phyloP scores from a whole-genome alignment of 2,113 vertebrate genomes.

The Candoia aspera region DNA sequence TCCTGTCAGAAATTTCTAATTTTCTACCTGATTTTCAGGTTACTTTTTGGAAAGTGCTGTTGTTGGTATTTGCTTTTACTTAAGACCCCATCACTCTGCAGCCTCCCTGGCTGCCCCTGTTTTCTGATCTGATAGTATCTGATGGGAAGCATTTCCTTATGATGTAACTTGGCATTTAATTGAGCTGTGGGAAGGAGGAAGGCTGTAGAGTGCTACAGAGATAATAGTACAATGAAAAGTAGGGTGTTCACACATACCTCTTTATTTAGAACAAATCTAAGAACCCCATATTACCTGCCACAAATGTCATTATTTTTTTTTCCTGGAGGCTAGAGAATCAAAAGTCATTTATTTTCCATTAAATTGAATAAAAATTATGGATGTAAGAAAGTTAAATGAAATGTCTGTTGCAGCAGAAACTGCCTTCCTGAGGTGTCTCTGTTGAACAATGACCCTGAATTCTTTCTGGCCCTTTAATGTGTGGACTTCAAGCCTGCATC shows the following conservation, averaged over 20 bases:
- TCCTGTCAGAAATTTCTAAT: background rate
- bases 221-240: background rate
- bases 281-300: background rate
- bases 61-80: background rate
- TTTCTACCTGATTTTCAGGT: background rate
- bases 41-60: background rate
- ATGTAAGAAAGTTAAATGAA: background rate
- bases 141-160: background rate
- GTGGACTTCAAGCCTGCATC: constrained; percentile 2
- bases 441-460: constrained; percentile 37
- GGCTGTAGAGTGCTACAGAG: background rate
- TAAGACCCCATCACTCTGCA: background rate
- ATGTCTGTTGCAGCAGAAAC: background rate
- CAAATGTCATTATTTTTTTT: background rate
- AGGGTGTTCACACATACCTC: background rate
- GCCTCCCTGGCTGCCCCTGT: background rate
- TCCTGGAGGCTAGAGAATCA: background rate
- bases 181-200: background rate
- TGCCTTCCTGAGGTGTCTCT: background rate
- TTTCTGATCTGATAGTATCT: background rate
- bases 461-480: constrained; percentile 42
- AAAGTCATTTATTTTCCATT: background rate
- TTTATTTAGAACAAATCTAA: background rate
- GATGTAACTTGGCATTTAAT: background rate
- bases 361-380: background rate